Base-by-base conservation (phyloP, 2,888 invertebrate genomes). In the Galeruca laticollis region DNA sequence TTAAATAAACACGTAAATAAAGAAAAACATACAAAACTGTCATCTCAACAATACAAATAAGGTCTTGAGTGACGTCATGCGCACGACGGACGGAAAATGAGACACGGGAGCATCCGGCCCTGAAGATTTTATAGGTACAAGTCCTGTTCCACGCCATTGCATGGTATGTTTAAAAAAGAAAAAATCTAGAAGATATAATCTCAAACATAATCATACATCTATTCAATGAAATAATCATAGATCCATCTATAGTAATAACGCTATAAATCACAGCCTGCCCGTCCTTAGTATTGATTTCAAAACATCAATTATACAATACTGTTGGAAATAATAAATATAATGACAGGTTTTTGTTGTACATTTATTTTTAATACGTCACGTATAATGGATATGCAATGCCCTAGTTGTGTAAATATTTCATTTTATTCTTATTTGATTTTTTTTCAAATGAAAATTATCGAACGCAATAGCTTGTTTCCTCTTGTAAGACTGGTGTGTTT, bases 361-460 rank as follows among this genome's bases (percentile, higher is more conserved):
- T 62, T 67, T 47, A 61, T 70, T 70, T 70, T 61, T 61, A 57
- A 57, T 66, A 49, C 57, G 59, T 67, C 66, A 40, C 18, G 43
- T 66, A 21, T 57, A 67, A 70, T 70, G 67, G 67, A 49, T 67
- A 70, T 67, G 70, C 62, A 51, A 18, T 62, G 70, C 70, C 59
- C 70, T 20, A 70, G 66, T 70, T 67, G 57, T 66, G 70, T 70
- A 63, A 70, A 70, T 70, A 70, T 70, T 70, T 67, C 35, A 59
- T 62, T 70, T 54, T 33, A 47, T 35, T 57, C 35, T 33, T 54
- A 15, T 20, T 43, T 37, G n/a, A n/a, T 64, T 65, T 57, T 54
- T 54, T 37, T 68, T 43, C 31, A 63, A 62, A 67, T 57, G 66
- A 37, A 67, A 62, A 70, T 67, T 43, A 59, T 49, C 61, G 20